Conservation (phyloP, 2,113 vertebrate species). For the Crotalus helleri region DNA sequence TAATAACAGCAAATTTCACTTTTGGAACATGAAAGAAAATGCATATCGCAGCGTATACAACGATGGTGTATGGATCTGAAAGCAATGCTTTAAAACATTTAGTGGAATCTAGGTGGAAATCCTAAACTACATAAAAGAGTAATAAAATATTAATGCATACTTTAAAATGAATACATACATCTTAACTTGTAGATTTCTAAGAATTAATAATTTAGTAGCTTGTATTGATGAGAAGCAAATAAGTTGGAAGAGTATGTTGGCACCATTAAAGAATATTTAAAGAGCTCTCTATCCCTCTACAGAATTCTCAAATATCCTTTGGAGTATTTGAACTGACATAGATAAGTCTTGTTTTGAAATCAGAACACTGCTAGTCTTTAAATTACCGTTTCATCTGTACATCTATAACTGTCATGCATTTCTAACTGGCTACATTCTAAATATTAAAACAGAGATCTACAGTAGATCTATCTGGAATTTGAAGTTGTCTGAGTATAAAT, state of each 20-base stretch:
- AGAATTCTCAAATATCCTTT: background rate
- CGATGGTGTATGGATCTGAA: background rate
- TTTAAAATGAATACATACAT: background rate
- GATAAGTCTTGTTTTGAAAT: background rate
- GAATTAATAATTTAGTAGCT: background rate
- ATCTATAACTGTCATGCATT: background rate
- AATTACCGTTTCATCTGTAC: background rate
- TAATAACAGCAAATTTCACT: constrained; percentile 20
- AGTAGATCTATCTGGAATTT: background rate
- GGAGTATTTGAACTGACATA: background rate
- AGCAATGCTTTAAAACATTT: constrained; percentile 7
- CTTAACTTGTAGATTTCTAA: background rate
- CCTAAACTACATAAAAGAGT: background rate
- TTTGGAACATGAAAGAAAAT: background rate
- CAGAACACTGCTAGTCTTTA: background rate
- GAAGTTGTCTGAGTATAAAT: background rate
- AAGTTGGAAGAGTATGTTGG: background rate
- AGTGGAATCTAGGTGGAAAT: background rate
- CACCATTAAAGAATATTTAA: background rate
- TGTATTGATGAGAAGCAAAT: background rate
- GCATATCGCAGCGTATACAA: background rate
- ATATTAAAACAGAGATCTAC: background rate
- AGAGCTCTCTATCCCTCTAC: background rate
- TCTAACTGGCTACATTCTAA: background rate
- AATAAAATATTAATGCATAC: background rate